Percentiles rank a stretch among this genome's conserved stretches.
Evolutionary conservation across 2,888 invertebrate species (phyloP).

Genomic region (Prosopocoilus inquinatus): DNA sequence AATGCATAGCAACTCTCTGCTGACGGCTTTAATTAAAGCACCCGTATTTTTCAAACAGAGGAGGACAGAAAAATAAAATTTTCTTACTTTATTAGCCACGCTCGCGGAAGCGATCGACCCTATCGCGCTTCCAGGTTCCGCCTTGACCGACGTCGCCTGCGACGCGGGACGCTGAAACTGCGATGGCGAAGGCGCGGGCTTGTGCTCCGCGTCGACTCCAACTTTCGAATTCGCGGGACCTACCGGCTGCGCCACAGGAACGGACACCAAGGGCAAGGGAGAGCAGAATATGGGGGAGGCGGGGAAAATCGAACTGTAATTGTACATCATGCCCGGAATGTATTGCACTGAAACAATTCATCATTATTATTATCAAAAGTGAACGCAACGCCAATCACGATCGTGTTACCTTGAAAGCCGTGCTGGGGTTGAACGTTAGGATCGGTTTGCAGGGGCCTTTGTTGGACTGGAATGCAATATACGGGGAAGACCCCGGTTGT

Average conservation of each 20-base stretch:
- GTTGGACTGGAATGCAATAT: conserved; percentile 58
- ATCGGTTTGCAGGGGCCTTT: conserved; percentile 27
- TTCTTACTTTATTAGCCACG: conserved; percentile 45
- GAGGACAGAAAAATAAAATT: conserved; percentile 13
- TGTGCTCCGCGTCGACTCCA: conserved; percentile 24
- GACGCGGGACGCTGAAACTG: conserved; percentile 51
- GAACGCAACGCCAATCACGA: neutral
- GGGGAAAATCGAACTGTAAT: conserved; percentile 54
- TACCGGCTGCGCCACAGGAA: conserved; percentile 37
- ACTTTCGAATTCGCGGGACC: conserved; percentile 27
- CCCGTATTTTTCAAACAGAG: neutral
- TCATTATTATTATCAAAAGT: too few species aligned
- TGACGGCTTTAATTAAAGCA: too few species aligned
- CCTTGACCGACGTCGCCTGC: conserved; percentile 57
- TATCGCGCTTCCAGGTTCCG: conserved; percentile 54
- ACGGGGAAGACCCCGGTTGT: conserved; percentile 54
- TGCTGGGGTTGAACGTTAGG: conserved; percentile 22
- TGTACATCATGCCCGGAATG: conserved; percentile 61
- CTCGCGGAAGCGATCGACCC: conserved; percentile 51
- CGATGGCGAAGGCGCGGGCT: conserved; percentile 28
- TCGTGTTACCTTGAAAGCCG: conserved; percentile 29
- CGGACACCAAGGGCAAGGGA: conserved; percentile 49
- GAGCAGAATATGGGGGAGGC: conserved; percentile 63
- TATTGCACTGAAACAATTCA: conserved; percentile 58
- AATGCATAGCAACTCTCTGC: too few species aligned